Evolutionary conservation across 2,113 vertebrate genomes (phyloP), one percentile per base, ranked within the genome.

Genomic region (Probosciger aterrimus): DNA sequence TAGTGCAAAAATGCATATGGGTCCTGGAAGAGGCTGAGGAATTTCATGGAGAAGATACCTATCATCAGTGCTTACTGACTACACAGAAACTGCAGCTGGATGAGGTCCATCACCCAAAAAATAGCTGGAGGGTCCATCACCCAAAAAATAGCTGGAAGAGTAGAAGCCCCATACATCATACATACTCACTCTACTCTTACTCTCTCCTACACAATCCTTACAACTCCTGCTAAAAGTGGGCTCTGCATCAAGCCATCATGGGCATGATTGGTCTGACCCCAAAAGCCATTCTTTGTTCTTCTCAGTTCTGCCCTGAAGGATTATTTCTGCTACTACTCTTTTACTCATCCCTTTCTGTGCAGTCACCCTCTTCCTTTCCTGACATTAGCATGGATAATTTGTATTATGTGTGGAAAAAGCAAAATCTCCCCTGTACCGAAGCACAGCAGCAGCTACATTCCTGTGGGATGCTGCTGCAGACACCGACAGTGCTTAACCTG

Each of bases 351-450:
- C 23, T 89, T 76, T 52, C 47, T n/a, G 33, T 33, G 46, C 50
- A 44, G 35, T 68, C 55, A 84, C 31, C 23, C 28, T 31, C 53
- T 89, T 80, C 55, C 25, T 83, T 68, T 50, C 47, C 76, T n/a
- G 57, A 17, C 7, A 0, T 47, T 35, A 64, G 33, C 7, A 3
- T 1, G 0, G 62, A 65, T 70, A 90, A 70, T 0, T 2, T 44
- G 41, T 41, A 70, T 81, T 74, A 74, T 0, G 0, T 27, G 33
- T 30, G 50, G 18, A 83, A 64, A 91, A 83, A 77, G 64, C 47
- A 67, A 76, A 95, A 50, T 23, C 37, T 22, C 47, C 65, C 33
- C 46, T 11, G 3, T 63, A 44, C 76, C 63, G 68, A 78, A 83
- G 71, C 44, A 30, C 39, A 69, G 92, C 31, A 64, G 47, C 77